Evolutionary conservation across 2,113 vertebrate genomes (phyloP), one percentile per base, ranked within the genome.

Genomic region (Myxocyprinus asiaticus): DNA sequence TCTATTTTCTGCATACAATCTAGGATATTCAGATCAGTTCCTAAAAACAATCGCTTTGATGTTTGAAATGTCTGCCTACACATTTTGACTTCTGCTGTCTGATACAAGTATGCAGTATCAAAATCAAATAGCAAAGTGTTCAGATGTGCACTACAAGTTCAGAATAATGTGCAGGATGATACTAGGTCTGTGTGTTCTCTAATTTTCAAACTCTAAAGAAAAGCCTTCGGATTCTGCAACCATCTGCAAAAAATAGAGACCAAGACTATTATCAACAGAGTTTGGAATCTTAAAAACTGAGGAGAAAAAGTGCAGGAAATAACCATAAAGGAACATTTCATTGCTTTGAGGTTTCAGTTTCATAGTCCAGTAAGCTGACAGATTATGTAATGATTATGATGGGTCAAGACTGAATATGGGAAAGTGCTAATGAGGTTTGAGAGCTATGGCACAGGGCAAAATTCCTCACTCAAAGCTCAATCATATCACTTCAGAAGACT

Each of bases 11-110:
- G 53, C 51, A 70, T 56, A 44, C 68, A 42, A 43, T 70, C 68
- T 43, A 70, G 51, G 68, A 70, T 70, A 70, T 70, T 70, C 50
- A 70, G 55, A 70, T 70, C 7, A 70, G 68, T 70, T 70, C 42
- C 53, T 58, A 59, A 72, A 33, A 72, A 58, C 69, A 72, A 59
- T 58, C n/a, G 4, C 48, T 44, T 77, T 77, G 50, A 53, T 17
- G 17, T 53, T 77, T 55, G 50, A 51, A 56, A 4, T 43, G n/a
- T 12, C 48, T 64, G 51, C 63, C 33, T 67, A 56, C 14, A 56
- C 65, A 58, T 45, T 58, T 58, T 6, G 14, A 59, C n/a, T 59
- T 72, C 33, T 71, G 22, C 12, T 70, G 51, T 58, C 12, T 58
- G 42, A 45, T 58, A 58, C 3, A 9, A 44, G 53, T 44, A 17